phyloP scores from a whole-genome alignment of 2,113 vertebrate genomes.

The Pluvialis apricaria region DNA sequence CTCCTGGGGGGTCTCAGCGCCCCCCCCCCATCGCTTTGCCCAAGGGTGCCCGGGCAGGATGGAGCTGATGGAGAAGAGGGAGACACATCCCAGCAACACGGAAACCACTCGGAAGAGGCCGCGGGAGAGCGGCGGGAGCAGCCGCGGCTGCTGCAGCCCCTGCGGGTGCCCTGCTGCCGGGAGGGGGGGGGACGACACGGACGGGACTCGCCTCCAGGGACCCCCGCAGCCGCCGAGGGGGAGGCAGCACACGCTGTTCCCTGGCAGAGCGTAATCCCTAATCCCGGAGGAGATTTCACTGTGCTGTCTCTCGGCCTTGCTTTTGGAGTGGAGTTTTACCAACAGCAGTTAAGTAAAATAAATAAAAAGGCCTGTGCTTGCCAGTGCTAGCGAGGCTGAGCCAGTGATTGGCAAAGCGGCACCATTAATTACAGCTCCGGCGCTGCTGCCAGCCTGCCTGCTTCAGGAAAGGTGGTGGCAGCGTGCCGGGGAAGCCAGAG shows the following conservation, averaged over 20 bases:
- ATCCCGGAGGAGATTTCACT: not conserved
- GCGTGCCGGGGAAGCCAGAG: not conserved
- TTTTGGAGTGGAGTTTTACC: slow-evolving; percentile 58
- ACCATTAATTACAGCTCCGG: slow-evolving; percentile 45
- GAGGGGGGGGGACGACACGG: too few relatives aligned
- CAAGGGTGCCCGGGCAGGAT: not conserved
- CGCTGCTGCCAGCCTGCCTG: slow-evolving; percentile 25
- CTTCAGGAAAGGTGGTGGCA: slow-evolving; percentile 3
- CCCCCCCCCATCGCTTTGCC: not conserved
- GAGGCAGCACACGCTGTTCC: not conserved
- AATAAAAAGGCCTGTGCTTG: slow-evolving; percentile 46
- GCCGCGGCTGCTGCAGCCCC: not conserved
- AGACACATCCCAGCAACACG: not conserved
- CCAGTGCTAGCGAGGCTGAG: slow-evolving; percentile 23
- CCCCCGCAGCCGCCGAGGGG: not conserved
- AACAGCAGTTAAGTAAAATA: slow-evolving; percentile 63
- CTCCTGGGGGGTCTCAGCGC: not conserved
- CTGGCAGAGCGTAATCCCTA: not conserved
- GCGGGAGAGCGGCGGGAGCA: not conserved
- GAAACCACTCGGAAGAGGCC: not conserved
- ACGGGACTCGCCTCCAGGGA: not conserved
- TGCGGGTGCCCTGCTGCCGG: not conserved
- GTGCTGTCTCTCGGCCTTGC: not conserved
- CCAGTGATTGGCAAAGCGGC: slow-evolving; percentile 34
- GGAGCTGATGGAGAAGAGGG: not conserved